Evolutionary conservation across 1,140 invertebrate genomes (phyloP).

Genomic region (Acromyrmex heyeri): DNA sequence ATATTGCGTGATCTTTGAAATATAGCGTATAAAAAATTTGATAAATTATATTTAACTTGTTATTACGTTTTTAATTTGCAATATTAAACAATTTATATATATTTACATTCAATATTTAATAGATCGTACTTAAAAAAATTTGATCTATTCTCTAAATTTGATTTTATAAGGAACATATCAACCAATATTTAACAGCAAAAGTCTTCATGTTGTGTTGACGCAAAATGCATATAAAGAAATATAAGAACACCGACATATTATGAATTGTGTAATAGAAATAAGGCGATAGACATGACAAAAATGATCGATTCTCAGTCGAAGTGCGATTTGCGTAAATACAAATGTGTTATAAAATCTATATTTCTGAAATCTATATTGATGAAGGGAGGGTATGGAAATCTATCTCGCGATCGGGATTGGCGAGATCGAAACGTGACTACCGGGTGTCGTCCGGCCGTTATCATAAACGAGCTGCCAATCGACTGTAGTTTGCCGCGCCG

Average conservation of each 20-base stretch:
- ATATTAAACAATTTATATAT: not conserved
- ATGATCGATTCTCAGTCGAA: not conserved
- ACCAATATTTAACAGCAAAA: not conserved
- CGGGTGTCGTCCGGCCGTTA: conserved; percentile 54
- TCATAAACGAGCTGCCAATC: conserved; percentile 69
- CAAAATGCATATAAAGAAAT: not conserved
- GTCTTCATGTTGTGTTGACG: not conserved
- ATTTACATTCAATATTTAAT: not conserved
- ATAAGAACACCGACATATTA: not conserved
- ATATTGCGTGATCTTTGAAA: not conserved
- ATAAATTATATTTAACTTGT: not conserved
- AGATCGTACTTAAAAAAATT: too few species aligned
- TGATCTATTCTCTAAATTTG: not conserved
- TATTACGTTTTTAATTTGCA: not conserved
- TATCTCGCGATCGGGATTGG: conserved; percentile 1
- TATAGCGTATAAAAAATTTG: not conserved
- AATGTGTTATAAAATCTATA: not conserved
- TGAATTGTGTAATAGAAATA: not conserved
- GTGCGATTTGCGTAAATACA: not conserved
- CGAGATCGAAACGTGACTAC: conserved; percentile 30
- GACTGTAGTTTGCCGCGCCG: conserved; percentile 29
- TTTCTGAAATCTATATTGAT: not conserved
- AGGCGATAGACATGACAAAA: not conserved
- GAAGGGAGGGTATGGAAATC: not conserved
- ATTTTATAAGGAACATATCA: not conserved